Base-by-base conservation (phyloP, 2,797 vertebrate species). In the Toxotes lorentzi region DNA sequence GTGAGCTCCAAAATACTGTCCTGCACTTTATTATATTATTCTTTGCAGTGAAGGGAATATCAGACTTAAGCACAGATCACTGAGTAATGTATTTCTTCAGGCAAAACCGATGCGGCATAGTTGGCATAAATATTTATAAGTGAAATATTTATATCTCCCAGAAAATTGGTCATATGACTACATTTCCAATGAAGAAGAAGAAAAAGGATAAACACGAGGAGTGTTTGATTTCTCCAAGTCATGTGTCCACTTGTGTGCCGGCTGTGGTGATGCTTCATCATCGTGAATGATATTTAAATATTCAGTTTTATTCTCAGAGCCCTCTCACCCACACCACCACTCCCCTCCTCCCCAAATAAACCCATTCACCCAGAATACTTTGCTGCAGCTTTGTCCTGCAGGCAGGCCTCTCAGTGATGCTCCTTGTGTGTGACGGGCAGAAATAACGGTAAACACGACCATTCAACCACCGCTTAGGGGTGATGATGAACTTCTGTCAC, bases 81-180 rank as follows among this genome's bases (percentile, higher is more conserved):
- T 87, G 86, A 81, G 85, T 87, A 88, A 91, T 87, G 78, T 48
- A 50, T 78, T 87, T 88, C 86, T 81, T 48, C 64, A 70, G 84
- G 87, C 88, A 59, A 86, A 87, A 82, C 80, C 13, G 56, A 88
- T 75, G 84, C 88, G n/a, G 81, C 84, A 82, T 67, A 70, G 79
- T 75, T 66, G 59, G 47, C 79, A 89, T 91, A 91, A 91, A 91
- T 92, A 93, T 92, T 88, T 86, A 91, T 91, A 79, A 90, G 89
- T 87, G 86, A 86, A 89, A 86, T 91, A 88, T 91, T 90, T 86
- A 88, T 86, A 88, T 84, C 83, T 85, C 47, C 5, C 32, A 74
- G 76, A 53, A 86, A 89, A 87, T 81, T 85, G 76, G 80, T 85
- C 0, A 17, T 67, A 86, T 80, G 82, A 79, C 80, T 84, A 81